phyloP scores from a whole-genome alignment of 2,888 invertebrate genomes.

The Chirona hameri region DNA sequence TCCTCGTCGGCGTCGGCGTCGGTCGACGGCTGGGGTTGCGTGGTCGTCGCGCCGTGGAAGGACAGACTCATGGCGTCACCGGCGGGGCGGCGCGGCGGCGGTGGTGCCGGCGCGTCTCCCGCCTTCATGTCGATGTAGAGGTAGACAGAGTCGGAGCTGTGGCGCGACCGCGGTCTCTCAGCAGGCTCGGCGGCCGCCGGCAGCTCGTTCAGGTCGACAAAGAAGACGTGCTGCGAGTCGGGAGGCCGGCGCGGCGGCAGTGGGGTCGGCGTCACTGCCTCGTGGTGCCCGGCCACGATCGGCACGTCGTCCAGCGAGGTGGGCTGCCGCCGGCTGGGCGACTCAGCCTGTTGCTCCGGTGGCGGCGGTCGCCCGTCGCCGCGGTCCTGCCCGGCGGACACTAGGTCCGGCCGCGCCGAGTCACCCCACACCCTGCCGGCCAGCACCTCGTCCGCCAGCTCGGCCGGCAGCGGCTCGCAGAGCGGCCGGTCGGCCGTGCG shows the following conservation, averaged over 20 bases:
- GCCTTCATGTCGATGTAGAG: conserved; percentile 5
- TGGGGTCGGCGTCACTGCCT: background rate
- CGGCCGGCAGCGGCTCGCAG: background rate
- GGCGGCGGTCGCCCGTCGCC: background rate
- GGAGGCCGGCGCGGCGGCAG: background rate
- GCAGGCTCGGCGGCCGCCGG: background rate
- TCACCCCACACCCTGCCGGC: background rate
- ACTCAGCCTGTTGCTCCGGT: background rate
- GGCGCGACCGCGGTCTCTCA: background rate
- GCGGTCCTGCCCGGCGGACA: background rate
- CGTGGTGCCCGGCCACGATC: conserved; percentile 27
- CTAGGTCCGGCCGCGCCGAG: background rate
- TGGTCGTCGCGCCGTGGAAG: background rate
- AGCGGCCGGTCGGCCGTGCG: background rate
- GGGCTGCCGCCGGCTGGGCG: background rate
- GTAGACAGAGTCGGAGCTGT: background rate
- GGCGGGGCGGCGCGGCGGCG: background rate
- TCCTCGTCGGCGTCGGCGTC: background rate
- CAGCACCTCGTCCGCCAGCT: background rate
- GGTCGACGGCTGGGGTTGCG: background rate
- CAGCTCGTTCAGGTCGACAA: conserved; percentile 13
- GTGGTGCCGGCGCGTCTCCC: background rate
- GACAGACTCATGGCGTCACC: conserved; percentile 1
- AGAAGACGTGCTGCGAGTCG: background rate
- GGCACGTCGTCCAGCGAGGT: conserved; percentile 13